Base-by-base conservation (phyloP, 2,888 invertebrate genomes). In the Platypus cylindrus region DNA sequence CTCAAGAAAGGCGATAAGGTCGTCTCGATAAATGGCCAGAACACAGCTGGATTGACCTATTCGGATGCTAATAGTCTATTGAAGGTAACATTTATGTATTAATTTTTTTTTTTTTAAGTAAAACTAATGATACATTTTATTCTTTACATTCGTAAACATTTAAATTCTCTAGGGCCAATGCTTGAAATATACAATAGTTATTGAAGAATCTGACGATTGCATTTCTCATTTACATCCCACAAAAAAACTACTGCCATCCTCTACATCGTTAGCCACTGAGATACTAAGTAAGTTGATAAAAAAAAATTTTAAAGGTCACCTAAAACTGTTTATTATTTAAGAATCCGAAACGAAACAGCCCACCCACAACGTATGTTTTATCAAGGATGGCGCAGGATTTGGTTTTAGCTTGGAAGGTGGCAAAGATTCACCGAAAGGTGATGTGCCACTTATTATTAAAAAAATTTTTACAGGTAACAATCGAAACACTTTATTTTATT, bases 331-430 rank as follows among this genome's bases (percentile, higher is more conserved):
- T n/a, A n/a, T n/a, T n/a, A n/a, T n/a, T n/a, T n/a, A n/a, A 7
- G 27, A 27, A 15, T 14, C 15, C 9, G 35, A 27, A 30, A 25
- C 27, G 12, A 52, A 48, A 38, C 45, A 38, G 17, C 47, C 51
- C 3, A 54, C 48, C 5, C 41, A 52, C 31, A 43, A 48, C 7
- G 60, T 73, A 27, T 62, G 67, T n/a, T 60, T 77, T 13, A 60
- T 72, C 26, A 81, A 79, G 59, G 84, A 83, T 52, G 87, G 85
- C 41, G 86, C 85, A 41, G 93, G 93, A 3, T 71, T 94, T 36
- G 94, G 94, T 32, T 91, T 94, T 62, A 90, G 91, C 50, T 74
- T 94, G 44, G 91, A 93, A 53, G 94, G 94, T 33, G 94, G 94
- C 30, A 78, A 81, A 47, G 89, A 86, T 59, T 91, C 91, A 15